phyloP scores from a whole-genome alignment of 2,113 vertebrate genomes.

The Otocyon megalotis region DNA sequence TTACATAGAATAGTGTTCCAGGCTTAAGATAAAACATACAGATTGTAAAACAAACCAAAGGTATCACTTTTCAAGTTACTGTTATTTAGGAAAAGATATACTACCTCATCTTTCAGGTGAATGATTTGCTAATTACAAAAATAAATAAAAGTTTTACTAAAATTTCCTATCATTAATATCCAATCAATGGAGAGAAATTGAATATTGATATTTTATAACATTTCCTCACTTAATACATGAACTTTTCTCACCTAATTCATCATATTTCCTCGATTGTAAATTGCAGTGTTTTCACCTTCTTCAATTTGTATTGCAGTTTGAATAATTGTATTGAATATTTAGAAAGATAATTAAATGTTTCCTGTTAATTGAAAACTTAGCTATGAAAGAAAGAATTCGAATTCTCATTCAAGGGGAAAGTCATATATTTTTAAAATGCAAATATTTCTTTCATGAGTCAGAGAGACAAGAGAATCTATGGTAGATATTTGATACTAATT shows the following conservation, averaged over 20 bases:
- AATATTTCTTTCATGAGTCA: background rate
- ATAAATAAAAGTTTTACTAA: background rate
- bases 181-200: background rate
- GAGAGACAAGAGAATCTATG: background rate
- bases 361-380: background rate
- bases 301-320: background rate
- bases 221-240: background rate
- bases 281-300: background rate
- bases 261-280: background rate
- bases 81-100: background rate
- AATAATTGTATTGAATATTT: slow-evolving; percentile 8
- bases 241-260: background rate
- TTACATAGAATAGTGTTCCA: background rate
- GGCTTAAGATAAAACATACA: background rate
- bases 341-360: background rate
- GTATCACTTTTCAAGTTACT: background rate
- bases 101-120: background rate
- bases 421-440: background rate
- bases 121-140: background rate
- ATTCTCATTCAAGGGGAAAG: background rate
- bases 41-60: background rate
- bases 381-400: background rate
- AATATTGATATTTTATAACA: slow-evolving; percentile 1
- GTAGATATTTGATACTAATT: background rate
- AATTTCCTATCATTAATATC: background rate